Evolutionary conservation across 1,140 invertebrate species (phyloP).

Genomic region (Pogonus chalceus): DNA sequence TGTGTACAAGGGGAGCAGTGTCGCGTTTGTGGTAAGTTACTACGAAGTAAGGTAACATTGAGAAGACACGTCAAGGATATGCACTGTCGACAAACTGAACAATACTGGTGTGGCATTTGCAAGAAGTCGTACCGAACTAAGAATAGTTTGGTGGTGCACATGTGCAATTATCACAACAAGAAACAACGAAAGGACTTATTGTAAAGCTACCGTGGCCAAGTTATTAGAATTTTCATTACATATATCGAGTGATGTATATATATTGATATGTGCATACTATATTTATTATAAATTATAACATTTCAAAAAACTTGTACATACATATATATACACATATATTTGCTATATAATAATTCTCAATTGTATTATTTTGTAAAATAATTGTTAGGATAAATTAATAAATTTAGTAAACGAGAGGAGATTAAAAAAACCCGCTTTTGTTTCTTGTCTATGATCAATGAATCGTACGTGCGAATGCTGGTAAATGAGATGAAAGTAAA

Average conservation of each 20-base stretch:
- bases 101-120: slow-evolving; percentile 31
- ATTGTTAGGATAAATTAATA: no score
- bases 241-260: not conserved
- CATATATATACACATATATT: no score
- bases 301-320: no score
- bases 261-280: not conserved
- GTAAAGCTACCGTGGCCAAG: no score
- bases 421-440: no score
- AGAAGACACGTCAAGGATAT: slow-evolving; percentile 24
- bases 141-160: slow-evolving; percentile 31
- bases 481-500: no score
- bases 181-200: slow-evolving; percentile 14
- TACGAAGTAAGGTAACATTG: slow-evolving; percentile 23
- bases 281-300: no score
- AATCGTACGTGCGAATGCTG: no score
- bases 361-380: no score
- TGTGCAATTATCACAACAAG: slow-evolving; percentile 32
- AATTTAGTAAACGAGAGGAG: no score
- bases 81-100: slow-evolving; percentile 27
- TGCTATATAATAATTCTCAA: no score
- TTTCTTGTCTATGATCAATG: no score
- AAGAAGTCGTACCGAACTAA: slow-evolving; percentile 29
- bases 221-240: slow-evolving; percentile 1
- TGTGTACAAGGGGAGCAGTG: slow-evolving; percentile 15
- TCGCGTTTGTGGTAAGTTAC: slow-evolving; percentile 23